Base-by-base conservation (phyloP, 2,888 invertebrate species). In the Limenitis camilla region DNA sequence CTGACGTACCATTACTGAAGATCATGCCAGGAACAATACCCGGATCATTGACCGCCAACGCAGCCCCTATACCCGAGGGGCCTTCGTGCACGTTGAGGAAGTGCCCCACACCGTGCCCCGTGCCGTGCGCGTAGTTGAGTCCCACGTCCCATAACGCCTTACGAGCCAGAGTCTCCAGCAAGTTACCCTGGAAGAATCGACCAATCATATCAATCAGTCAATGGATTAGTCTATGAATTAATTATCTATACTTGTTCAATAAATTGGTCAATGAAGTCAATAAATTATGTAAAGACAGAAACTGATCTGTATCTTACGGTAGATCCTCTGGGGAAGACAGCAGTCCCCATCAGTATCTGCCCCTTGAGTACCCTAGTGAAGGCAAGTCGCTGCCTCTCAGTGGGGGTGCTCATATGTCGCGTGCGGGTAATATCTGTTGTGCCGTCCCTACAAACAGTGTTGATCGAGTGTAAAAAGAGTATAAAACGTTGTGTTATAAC, bases 341-440 rank as follows among this genome's bases (percentile, higher is more conserved):
- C 90, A 0, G 90, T 90, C 0, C 91, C 93, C 31, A 96, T 75
- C 32, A 89, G 85, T 44, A 95, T 92, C 71, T 96, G 95, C 0
- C 97, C 97, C 69, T 96, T 96, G 58, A 96, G 81, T 0, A 97
- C 97, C 2, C 95, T 83, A 0, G 97, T 97, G 72, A 95, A 97
- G 41, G 94, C 91, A 62, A 92, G 91, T 45, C 90, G 90, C 68
- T 97, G 93, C 59, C 90, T 91, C 1, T 82, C 81, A 0, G 93
- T 90, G 0, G 96, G 95, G 0, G 93, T 92, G 40, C 73, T 71
- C 83, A 95, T 94, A 75, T 96, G 96, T 0, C 96, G 78, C 0
- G 97, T 97, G 45, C 97, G 88, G 0, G 97, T 97, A 0, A 96
- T 94, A 72, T 97, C 97, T 1, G 97, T 97, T 0, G 97, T 97